Base-by-base conservation (phyloP, 2,113 vertebrate genomes). In the Limnothrissa miodon region DNA sequence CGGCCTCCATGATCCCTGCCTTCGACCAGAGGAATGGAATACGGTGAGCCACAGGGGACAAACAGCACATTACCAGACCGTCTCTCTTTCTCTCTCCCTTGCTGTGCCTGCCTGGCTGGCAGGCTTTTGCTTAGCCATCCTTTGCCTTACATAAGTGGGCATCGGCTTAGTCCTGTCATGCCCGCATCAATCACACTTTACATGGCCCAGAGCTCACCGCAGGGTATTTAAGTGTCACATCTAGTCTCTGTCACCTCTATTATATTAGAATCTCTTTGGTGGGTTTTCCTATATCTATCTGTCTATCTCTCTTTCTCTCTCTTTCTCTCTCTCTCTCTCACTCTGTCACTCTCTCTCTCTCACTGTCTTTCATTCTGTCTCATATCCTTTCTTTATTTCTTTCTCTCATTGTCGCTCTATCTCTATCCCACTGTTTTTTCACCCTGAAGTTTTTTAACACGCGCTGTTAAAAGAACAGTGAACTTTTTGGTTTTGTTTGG, bases 1-100 rank as follows among this genome's bases (percentile, higher is more conserved):
- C 98, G 25, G 98, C 98, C 9, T 99, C 98, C 84, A 99, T 99
- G 98, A 99, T 99, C 90, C 98, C 98, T 66, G 98, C 98, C 7
- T 99, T 99, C 89, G 98, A 99, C 93, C 98, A 99, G 93, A 96
- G 98, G 87, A 99, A 99, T 82, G 98, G 98, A 87, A 99, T 99
- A 95, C 96, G 98, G 98, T 99, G 93, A 95, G 91, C 83, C 21
- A 51, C 23, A 5, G 19, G 66, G 56, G 78, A 48, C 19, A 70
- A 82, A 36, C 66, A 13, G 33, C 11, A 29, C 25, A 29, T 33
- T 11, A 1, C 1, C 10, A 23, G 1, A 0, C 56, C 8, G 23
- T 62, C 56, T 66, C 25, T 25, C 9, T 66, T 10, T 66, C 9
- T 66, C 25, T 66, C 10, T 66, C 9, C 29, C 25, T 66, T 8